These are phyloP conservation scores for Buceros bicornis DNA, from an alignment of 2,797 vertebrate genomes.

Conservation along the genomic window DNA sequence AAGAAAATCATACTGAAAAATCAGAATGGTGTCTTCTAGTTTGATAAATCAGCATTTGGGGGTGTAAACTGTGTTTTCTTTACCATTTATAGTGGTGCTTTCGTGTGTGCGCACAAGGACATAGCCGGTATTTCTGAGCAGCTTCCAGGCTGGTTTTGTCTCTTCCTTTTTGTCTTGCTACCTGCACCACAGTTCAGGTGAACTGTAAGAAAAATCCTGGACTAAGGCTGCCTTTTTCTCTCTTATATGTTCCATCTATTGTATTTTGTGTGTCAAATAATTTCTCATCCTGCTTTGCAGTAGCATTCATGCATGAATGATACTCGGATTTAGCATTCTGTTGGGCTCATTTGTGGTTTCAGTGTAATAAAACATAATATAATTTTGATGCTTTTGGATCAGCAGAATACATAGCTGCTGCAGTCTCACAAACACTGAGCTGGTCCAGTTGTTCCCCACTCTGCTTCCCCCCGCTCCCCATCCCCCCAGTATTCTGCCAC, in stretches of 20 bases:
- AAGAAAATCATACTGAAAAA: background rate
- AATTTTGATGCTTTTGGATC: background rate
- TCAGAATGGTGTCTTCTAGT: background rate
- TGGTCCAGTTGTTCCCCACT: background rate
- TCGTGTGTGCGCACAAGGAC: rapidly evolving
- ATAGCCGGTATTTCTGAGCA: background rate
- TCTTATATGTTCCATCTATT: background rate
- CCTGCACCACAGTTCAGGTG: background rate
- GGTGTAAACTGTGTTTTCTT: background rate
- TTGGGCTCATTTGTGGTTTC: constrained; percentile 16
- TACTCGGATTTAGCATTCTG: constrained; percentile 20
- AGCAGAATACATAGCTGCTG: constrained; percentile 9
- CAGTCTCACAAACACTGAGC: constrained; percentile 16
- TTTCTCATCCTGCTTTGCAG: constrained; percentile 28
- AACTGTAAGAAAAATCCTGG: background rate
- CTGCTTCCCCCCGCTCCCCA: too few relatives aligned
- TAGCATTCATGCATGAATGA: background rate
- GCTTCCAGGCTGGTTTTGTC: background rate
- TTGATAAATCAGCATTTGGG: background rate
- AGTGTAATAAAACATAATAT: constrained; percentile 7
- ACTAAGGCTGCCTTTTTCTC: background rate
- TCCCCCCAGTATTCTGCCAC: background rate
- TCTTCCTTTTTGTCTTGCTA: background rate
- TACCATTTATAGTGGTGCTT: background rate
- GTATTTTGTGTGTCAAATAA: constrained; percentile 29